phyloP scores from a whole-genome alignment of 64 coral and sea anemone species.

The Dendronephthya gigantea region DNA sequence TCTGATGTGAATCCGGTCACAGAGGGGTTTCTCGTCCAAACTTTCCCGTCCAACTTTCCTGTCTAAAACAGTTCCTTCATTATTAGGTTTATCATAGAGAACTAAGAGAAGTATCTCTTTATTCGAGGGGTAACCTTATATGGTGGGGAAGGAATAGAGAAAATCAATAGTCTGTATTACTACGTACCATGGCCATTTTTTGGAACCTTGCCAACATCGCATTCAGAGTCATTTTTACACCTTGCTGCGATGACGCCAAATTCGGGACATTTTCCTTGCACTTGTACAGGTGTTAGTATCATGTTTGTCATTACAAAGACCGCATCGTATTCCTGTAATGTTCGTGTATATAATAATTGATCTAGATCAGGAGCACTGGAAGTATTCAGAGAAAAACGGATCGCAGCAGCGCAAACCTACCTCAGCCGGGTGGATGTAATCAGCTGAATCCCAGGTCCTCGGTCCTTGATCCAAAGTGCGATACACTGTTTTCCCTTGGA shows the following conservation, averaged over 20 bases:
- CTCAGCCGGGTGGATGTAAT: constrained; percentile 82
- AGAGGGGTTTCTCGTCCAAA: too few relatives aligned
- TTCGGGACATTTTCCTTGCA: constrained; percentile 61
- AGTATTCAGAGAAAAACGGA: not conserved
- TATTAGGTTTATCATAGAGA: not conserved
- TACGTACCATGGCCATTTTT: constrained; percentile 59
- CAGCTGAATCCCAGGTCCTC: constrained; percentile 56
- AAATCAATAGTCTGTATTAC: not conserved
- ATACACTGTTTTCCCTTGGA: not conserved
- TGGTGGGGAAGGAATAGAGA: not conserved
- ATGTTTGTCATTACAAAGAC: constrained; percentile 95
- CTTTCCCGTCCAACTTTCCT: too few relatives aligned
- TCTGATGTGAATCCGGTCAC: too few relatives aligned
- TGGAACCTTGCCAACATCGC: constrained; percentile 20
- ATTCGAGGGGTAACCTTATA: not conserved
- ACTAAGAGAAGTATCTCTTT: not conserved
- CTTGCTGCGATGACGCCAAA: constrained; percentile 15
- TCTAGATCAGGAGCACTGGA: too few relatives aligned
- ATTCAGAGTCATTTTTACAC: constrained; percentile 46
- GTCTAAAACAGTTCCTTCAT: not conserved
- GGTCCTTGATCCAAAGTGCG: not conserved
- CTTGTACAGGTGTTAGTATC: constrained; percentile 78
- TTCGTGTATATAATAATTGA: too few relatives aligned
- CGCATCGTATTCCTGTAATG: constrained; percentile 58
- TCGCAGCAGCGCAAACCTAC: constrained; percentile 1